Evolutionary conservation across 2,797 vertebrate genomes (phyloP), one percentile per base, ranked within the genome.

Genomic region (Lophotriccus pileatus): DNA sequence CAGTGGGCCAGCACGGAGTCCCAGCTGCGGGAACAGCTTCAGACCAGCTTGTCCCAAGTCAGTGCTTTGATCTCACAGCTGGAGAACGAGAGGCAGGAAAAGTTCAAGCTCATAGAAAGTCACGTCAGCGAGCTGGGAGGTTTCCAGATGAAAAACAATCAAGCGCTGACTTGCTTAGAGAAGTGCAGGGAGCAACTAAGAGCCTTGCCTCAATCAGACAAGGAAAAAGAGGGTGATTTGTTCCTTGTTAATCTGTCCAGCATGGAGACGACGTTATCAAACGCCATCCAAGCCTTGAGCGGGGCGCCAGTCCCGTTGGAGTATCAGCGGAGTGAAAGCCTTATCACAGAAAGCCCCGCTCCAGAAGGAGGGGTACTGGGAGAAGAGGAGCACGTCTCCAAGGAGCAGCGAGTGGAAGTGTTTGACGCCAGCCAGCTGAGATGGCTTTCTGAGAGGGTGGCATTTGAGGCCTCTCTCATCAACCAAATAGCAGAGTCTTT

Each of bases 401-500:
- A 95, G 87, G 96, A 98, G 68, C 96, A 98, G 52, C 94, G 28
- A 59, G 85, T 0, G 4, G 96, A 96, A 27, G 59, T 94, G 67
- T 91, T 97, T 7, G 98, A 98, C 27, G 94, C 98, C 41, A 69
- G 98, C 44, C 98, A 98, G 37, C 52, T 98, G 73, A 98, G 97
- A 32, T 96, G 98, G 76, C 99, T 99, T 94, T 98, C 99, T 55
- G 98, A 98, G 95, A 99, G 98, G 11, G 97, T 99, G 76, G 97
- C 98, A 9, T 99, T 99, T 91, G 99, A 99, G 95, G 99, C 99
- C 5, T 95, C 98, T 7, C 97, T 99, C 96, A 98, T 99, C 81
- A 98, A 97, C 95, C 99, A 98, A 64, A 99, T 99, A 97, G 98
- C 99, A 12, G 98, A 98, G 84, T 98, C 99, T 66, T 90, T 99